A percentile compares a stretch with the other conserved stretches of the same genome.
Conservation (phyloP, 2,113 vertebrate genomes). For the Chamaea fasciata region DNA sequence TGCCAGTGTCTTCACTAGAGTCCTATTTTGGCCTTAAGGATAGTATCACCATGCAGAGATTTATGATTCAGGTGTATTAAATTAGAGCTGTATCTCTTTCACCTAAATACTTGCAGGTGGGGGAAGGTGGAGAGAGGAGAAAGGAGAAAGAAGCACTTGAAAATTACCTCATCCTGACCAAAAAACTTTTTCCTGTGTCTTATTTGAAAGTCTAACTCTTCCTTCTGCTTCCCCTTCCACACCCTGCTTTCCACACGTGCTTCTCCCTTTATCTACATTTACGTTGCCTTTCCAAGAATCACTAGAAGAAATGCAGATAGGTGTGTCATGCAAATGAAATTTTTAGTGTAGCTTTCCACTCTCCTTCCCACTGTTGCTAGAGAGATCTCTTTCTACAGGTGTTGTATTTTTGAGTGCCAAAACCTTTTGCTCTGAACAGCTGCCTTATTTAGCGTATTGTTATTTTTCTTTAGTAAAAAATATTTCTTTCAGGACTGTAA, state of each 20-base stretch:
- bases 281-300: slow-evolving; percentile 21
- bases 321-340: slow-evolving; percentile 30
- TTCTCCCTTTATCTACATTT: background rate
- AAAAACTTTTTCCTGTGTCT: background rate
- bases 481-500: background rate
- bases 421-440: background rate
- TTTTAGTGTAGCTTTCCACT: background rate
- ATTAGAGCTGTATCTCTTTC: background rate
- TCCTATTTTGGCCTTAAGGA: background rate
- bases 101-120: background rate
- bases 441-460: background rate
- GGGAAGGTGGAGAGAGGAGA: background rate
- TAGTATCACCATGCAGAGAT: background rate
- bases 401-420: background rate
- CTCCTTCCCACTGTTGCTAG: background rate
- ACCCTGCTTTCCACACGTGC: background rate
- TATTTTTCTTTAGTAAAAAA: background rate
- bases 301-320: slow-evolving; percentile 9
- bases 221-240: background rate
- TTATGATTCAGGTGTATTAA: background rate
- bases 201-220: background rate
- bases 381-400: background rate
- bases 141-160: background rate
- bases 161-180: background rate
- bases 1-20: background rate